A percentile compares a stretch with the other conserved stretches of the same genome.
phyloP scores from a whole-genome alignment of 2,797 vertebrate species.

The Eupleurogrammus muticus region DNA sequence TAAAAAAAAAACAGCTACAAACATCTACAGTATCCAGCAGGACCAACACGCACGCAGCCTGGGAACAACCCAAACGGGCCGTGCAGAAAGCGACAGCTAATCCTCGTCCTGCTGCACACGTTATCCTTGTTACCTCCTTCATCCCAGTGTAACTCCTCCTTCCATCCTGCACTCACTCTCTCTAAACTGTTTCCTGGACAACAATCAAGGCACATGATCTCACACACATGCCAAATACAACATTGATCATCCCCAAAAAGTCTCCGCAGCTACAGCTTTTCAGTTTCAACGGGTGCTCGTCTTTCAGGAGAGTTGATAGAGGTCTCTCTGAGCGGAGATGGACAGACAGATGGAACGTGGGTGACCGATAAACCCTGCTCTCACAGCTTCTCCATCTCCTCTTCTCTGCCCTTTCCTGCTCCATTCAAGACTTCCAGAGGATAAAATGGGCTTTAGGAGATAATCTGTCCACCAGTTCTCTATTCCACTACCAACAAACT shows the following conservation, averaged over 20 bases:
- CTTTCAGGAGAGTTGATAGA: constrained; percentile 14
- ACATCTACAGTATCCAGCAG: constrained; percentile 15
- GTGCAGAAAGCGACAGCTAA: constrained; percentile 53
- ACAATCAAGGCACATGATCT: constrained; percentile 36
- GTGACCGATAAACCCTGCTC: constrained; percentile 49
- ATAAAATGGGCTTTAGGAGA: constrained; percentile 64
- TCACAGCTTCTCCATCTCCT: constrained; percentile 22
- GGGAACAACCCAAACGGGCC: constrained; percentile 46
- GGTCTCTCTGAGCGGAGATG: no score
- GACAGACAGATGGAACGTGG: constrained; percentile 45
- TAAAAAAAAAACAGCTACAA: constrained; percentile 30
- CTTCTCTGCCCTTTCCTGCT: constrained; percentile 32
- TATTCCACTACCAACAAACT: constrained; percentile 50
- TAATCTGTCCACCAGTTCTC: constrained; percentile 63
- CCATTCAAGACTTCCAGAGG: constrained; percentile 55
- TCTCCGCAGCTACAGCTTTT: constrained; percentile 19
- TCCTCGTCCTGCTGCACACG: constrained; percentile 52
- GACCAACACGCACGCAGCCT: constrained; percentile 6
- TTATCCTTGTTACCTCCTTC: constrained; percentile 67
- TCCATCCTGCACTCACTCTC: constrained; percentile 42
- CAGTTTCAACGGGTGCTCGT: constrained; percentile 1
- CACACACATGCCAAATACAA: constrained; percentile 19
- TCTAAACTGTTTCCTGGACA: constrained; percentile 27
- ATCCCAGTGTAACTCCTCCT: constrained; percentile 60
- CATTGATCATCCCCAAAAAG: constrained; percentile 30